Evolutionary conservation across 2,113 vertebrate species (phyloP), one percentile per base, ranked within the genome.

Genomic region (Tapirus terrestris): DNA sequence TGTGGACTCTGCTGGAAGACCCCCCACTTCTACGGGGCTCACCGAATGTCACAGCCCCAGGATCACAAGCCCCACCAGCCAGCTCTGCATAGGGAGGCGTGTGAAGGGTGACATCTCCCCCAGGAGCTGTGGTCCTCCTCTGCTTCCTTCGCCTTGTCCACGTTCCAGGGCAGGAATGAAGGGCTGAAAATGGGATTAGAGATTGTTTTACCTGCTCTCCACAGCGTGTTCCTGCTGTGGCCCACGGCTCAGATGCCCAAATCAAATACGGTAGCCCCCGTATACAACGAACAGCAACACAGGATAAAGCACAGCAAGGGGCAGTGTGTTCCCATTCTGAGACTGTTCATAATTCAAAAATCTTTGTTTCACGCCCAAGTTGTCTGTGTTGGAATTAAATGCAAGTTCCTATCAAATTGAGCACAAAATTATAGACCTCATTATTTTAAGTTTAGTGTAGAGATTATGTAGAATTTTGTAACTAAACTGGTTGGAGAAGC

Each of bases 211-310:
- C 14, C 31, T 17, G 8, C 6, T 17, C 39, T 25, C 10, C 3
- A 21, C 53, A 5, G 16, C 1, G 2, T 1, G 1, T 0, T 10
- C 27, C 21, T 10, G 17, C 45, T 2, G 5, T 4, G 10, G 10
- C 23, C 27, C 2, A 1, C 17, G n/a, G 9, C n/a, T 43, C 85
- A 14, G 89, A 5, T 1, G 48, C 31, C 21, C n/a, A 33, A 43
- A 51, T 13, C 33, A 18, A 18, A 23, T 17, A 11, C 63, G 1
- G 5, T 29, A n/a, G 31, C 43, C 6, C 68, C 6, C 0, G 39
- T 0, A 9, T 14, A 23, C 0, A 0, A 53, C 4, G 1, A 4
- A 0, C 0, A 27, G 25, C 53, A 10, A 27, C n/a, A 12, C 1
- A 4, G 8, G 11, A 4, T 6, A 39, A 29, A 14, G 14, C 60